Evolutionary conservation across 1,140 invertebrate species (phyloP).

Genomic region (Ditylenchus dipsaci): DNA sequence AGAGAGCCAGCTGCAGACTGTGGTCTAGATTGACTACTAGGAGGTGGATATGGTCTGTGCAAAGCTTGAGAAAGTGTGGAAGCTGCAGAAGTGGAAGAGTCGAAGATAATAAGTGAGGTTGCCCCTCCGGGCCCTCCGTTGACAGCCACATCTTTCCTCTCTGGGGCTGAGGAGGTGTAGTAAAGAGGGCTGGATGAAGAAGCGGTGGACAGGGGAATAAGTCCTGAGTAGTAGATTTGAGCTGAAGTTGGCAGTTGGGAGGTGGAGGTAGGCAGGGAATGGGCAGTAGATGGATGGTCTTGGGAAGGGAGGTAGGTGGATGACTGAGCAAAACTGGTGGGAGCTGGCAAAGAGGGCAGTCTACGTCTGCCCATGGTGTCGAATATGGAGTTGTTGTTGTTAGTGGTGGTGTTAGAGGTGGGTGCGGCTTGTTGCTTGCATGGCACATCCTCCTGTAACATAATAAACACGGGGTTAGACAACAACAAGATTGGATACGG

Average conservation of each 20-base stretch:
- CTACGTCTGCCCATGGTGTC: slow-evolving; percentile 51
- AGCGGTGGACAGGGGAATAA: slow-evolving; percentile 15
- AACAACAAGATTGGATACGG: slow-evolving; percentile 9
- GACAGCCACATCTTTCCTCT: slow-evolving; percentile 21
- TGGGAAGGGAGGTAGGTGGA: not conserved
- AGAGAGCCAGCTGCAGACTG: not conserved
- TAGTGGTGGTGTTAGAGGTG: not conserved
- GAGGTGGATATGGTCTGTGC: not conserved
- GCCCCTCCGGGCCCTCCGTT: not conserved
- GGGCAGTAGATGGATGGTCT: not conserved
- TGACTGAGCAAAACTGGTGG: not conserved
- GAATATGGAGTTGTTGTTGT: slow-evolving; percentile 4
- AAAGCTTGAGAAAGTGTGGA: slow-evolving; percentile 3
- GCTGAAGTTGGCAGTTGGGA: slow-evolving; percentile 6
- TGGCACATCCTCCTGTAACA: slow-evolving; percentile 46
- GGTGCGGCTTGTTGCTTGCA: not conserved
- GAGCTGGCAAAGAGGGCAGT: slow-evolving; percentile 50
- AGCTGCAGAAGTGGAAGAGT: slow-evolving; percentile 7
- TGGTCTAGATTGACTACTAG: not conserved
- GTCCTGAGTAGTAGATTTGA: not conserved
- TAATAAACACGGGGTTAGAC: not conserved
- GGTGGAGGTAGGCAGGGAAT: slow-evolving; percentile 13
- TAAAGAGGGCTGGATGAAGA: slow-evolving; percentile 33
- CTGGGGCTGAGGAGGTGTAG: slow-evolving; percentile 41
- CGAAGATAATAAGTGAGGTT: slow-evolving; percentile 6